These are phyloP conservation scores for Drosophila micromelanica DNA, from an alignment of 1,140 invertebrate genomes.

Conservation along the genomic window DNA sequence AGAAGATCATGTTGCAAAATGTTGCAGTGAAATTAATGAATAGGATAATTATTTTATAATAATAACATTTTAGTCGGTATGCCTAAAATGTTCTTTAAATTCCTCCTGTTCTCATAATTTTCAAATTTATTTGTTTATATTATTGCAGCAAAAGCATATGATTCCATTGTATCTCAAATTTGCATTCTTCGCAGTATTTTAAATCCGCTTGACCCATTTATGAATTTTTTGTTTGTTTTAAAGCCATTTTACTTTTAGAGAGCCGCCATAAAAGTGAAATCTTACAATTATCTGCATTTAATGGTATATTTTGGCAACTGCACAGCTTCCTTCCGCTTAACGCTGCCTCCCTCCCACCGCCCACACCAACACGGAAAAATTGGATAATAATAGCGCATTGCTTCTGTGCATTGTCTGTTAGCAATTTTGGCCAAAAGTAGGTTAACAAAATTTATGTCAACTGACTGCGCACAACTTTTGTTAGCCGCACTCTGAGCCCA, in stretches of 20 bases:
- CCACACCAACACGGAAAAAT: slow-evolving; percentile 1
- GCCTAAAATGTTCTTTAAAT: too few species aligned
- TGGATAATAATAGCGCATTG: slow-evolving; percentile 55
- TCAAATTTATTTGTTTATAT: too few species aligned
- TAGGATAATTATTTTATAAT: too few species aligned
- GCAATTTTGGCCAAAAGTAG: slow-evolving; percentile 74
- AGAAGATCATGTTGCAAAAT: too few species aligned
- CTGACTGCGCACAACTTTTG: slow-evolving; percentile 81
- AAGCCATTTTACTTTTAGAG: slow-evolving; percentile 23
- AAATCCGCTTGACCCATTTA: background rate
- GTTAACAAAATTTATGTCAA: slow-evolving; percentile 82
- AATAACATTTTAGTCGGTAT: too few species aligned
- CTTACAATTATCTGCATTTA: slow-evolving; percentile 61
- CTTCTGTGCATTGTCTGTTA: slow-evolving; percentile 63
- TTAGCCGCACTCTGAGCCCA: slow-evolving; percentile 42
- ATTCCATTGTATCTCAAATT: too few species aligned
- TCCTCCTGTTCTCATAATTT: too few species aligned
- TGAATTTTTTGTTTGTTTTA: background rate
- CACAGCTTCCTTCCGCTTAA: background rate
- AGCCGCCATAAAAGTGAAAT: slow-evolving; percentile 46
- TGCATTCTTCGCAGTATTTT: background rate
- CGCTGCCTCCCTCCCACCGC: background rate
- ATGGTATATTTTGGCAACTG: slow-evolving; percentile 51
- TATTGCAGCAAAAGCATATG: too few species aligned
- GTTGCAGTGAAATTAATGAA: too few species aligned